These are phyloP conservation scores for Camponotus pennsylvanicus DNA, from an alignment of 1,140 invertebrate genomes.

Conservation along the genomic window DNA sequence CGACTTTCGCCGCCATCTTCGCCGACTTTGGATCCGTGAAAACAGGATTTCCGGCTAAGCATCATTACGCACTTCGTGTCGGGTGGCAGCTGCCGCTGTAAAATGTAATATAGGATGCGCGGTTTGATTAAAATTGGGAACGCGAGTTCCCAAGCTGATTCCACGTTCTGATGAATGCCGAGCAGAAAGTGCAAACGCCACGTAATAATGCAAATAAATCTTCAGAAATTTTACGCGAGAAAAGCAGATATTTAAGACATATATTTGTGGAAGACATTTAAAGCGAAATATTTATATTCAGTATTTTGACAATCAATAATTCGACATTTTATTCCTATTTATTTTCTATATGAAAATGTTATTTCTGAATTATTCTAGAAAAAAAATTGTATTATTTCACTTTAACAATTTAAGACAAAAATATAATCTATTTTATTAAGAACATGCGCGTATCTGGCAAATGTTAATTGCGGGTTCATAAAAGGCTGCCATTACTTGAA, in stretches of 20 bases:
- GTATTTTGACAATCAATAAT: too few relatives aligned
- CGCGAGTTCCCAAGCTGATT: constrained; percentile 9
- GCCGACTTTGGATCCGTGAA: constrained; percentile 57
- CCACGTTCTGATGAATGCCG: constrained; percentile 9
- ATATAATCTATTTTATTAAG: not conserved
- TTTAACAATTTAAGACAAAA: not conserved
- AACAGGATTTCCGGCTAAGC: constrained; percentile 71
- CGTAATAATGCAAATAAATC: constrained; percentile 1
- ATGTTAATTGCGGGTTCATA: not conserved
- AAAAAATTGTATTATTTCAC: too few relatives aligned
- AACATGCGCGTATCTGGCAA: not conserved
- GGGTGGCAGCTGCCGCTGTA: constrained; percentile 27
- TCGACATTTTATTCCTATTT: too few relatives aligned
- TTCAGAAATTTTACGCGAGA: not conserved
- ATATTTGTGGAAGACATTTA: too few relatives aligned
- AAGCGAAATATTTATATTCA: too few relatives aligned
- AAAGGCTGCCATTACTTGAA: not conserved
- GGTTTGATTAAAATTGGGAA: constrained; percentile 52
- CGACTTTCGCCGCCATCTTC: constrained; percentile 55
- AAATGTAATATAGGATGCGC: constrained; percentile 49
- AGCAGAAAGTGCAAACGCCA: not conserved
- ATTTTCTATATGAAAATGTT: too few relatives aligned
- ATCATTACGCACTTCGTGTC: constrained; percentile 60
- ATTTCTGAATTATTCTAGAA: too few relatives aligned
- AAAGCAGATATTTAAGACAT: too few relatives aligned